These are phyloP conservation scores for Metopia argyrocephala DNA, from an alignment of 2,888 invertebrate species.

Conservation along the genomic window DNA sequence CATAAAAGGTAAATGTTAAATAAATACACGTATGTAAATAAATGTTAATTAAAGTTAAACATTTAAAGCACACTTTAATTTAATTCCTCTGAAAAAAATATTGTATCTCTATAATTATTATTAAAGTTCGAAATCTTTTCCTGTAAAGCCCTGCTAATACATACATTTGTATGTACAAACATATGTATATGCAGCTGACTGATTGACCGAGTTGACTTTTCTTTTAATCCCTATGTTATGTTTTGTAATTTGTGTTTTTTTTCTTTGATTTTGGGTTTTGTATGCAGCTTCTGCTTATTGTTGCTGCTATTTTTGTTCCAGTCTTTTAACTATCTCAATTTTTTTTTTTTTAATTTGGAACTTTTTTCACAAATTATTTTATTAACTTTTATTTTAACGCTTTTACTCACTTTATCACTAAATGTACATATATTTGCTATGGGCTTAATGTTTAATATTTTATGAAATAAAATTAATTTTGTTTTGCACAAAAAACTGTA, in stretches of 20 bases:
- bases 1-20: conserved; percentile 36
- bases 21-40: conserved; percentile 44
- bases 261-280: conserved; percentile 28
- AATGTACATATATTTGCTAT: conserved; percentile 28
- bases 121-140: conserved; percentile 42
- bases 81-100: conserved; percentile 18
- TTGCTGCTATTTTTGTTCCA: conserved; percentile 15
- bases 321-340: not conserved
- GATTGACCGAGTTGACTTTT: not conserved
- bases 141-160: not conserved
- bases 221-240: conserved; percentile 11
- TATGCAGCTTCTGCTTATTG: conserved; percentile 44
- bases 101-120: conserved; percentile 13
- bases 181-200: conserved; percentile 33
- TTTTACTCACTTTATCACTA: conserved; percentile 60
- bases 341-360: not conserved
- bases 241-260: conserved; percentile 14
- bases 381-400: conserved; percentile 5
- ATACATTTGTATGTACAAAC: no score
- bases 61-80: conserved; percentile 34
- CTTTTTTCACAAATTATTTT: not conserved
- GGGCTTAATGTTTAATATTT: conserved; percentile 29
- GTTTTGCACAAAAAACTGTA: conserved; percentile 29
- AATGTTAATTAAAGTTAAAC: conserved; percentile 49
- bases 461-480: conserved; percentile 35